A percentile compares a stretch with the other conserved stretches of the same genome.
Evolutionary conservation across 2,797 vertebrate species (phyloP).

Genomic region (Australoheros facetus): DNA sequence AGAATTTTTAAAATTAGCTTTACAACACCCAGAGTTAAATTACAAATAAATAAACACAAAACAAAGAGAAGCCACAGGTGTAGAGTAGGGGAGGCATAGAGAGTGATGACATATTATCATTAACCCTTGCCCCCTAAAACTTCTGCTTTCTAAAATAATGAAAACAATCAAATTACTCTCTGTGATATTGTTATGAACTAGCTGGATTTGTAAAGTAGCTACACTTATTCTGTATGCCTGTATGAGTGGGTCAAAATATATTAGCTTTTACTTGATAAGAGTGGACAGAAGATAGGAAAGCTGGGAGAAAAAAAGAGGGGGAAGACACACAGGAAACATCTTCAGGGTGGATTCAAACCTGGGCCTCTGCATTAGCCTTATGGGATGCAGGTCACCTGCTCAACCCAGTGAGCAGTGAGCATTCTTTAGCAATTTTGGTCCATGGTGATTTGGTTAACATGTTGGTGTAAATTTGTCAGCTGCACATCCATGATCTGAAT

Average conservation of each 20-base stretch:
- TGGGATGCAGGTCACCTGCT: background rate
- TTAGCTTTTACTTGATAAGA: background rate
- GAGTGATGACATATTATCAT: background rate
- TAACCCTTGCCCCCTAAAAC: background rate
- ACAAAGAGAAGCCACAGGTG: background rate
- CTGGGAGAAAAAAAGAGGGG: background rate
- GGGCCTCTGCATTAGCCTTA: background rate
- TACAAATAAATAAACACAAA: slow-evolving; percentile 12
- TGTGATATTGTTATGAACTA: background rate
- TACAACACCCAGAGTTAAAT: slow-evolving; percentile 4
- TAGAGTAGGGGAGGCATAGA: background rate
- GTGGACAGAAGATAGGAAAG: background rate
- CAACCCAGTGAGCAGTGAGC: background rate
- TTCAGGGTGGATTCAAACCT: background rate
- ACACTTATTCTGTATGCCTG: background rate
- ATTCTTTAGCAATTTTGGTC: background rate
- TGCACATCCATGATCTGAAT: no score
- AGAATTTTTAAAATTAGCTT: slow-evolving; percentile 10
- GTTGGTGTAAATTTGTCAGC: background rate
- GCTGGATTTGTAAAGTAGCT: slow-evolving; percentile 21
- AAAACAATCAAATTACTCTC: background rate
- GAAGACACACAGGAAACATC: background rate
- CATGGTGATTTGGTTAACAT: no score
- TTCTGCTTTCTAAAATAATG: background rate
- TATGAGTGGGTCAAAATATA: background rate